phyloP scores from a whole-genome alignment of 2,113 vertebrate genomes.

The Cathartes aura region DNA sequence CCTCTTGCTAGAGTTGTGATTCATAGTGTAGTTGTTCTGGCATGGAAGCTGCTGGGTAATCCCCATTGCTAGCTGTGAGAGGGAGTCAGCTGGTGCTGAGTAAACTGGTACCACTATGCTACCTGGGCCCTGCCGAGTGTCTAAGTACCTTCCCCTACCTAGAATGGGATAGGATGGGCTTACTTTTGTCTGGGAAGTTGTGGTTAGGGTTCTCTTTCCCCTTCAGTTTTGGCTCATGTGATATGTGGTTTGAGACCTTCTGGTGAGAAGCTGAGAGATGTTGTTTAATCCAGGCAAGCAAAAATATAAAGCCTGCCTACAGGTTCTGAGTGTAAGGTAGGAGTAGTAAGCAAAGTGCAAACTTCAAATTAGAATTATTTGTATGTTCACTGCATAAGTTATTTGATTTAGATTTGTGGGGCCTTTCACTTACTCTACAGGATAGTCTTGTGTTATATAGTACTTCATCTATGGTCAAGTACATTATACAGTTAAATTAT shows the following conservation, averaged over 20 bases:
- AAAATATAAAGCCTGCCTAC: not conserved
- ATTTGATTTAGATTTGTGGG: not conserved
- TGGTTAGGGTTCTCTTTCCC: not conserved
- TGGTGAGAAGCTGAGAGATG: not conserved
- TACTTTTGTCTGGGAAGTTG: not conserved
- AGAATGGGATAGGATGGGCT: not conserved
- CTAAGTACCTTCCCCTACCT: not conserved
- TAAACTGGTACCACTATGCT: not conserved
- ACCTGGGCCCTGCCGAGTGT: too few relatives aligned
- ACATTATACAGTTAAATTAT: not conserved
- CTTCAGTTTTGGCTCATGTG: not conserved
- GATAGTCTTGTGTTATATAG: not conserved
- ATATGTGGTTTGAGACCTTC: not conserved
- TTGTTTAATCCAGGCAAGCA: not conserved
- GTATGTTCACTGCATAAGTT: not conserved
- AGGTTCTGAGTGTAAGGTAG: not conserved
- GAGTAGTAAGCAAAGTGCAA: not conserved
- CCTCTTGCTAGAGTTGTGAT: not conserved
- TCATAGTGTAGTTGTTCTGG: not conserved
- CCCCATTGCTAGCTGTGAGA: not conserved
- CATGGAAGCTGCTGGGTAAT: not conserved
- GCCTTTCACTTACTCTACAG: not conserved
- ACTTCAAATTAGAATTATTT: not conserved
- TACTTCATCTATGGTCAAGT: not conserved
- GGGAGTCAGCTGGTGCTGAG: not conserved